Base-by-base conservation (phyloP, 2,888 invertebrate species). In the Ichneumoninae sp. region DNA sequence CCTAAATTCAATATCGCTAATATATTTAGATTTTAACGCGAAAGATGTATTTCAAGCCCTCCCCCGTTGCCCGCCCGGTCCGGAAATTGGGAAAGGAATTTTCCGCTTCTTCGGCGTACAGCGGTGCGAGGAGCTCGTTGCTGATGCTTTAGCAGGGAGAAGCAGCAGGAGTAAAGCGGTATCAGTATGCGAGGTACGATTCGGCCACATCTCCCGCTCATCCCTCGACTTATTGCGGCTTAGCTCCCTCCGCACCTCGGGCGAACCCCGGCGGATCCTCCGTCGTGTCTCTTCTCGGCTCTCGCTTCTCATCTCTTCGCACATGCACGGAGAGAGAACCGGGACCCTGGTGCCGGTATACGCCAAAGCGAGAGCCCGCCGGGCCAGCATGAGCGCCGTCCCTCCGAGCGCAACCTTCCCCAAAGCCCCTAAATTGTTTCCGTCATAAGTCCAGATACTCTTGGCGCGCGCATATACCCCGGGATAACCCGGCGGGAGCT, bases 151-250 rank as follows among this genome's bases (percentile, higher is more conserved):
- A 30, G 62, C 62, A 16, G 47, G 54, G 26, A 6, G 22, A 13
- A 65, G 69, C 65, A 66, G 66, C 57, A 54, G 68, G 54, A 84
- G 82, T 89, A 86, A 91, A 91, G 90, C 88, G 91, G 90, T 93
- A 93, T 93, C 93, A 92, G 93, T 93, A 93, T 93, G 93, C 93
- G 91, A 91, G 92, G 88, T 92, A 91, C 92, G 93, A 92, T 92
- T 93, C 92, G 92, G 91, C 93, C 93, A 92, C 93, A 93, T 93
- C 92, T 93, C 93, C 91, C 89, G 93, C 92, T 93, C 93, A 93
- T 93, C 93, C 93, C 93, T 93, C 92, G 93, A 93, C 93, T 93
- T 93, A 93, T 93, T 93, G 93, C 93, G 93, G 93, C 93, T 93
- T 93, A 93, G 91, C 89, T 89, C 88, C 86, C 87, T 85, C 83